These are phyloP conservation scores for Odontothrips loti DNA, from an alignment of 2,888 invertebrate species.

Conservation along the genomic window DNA sequence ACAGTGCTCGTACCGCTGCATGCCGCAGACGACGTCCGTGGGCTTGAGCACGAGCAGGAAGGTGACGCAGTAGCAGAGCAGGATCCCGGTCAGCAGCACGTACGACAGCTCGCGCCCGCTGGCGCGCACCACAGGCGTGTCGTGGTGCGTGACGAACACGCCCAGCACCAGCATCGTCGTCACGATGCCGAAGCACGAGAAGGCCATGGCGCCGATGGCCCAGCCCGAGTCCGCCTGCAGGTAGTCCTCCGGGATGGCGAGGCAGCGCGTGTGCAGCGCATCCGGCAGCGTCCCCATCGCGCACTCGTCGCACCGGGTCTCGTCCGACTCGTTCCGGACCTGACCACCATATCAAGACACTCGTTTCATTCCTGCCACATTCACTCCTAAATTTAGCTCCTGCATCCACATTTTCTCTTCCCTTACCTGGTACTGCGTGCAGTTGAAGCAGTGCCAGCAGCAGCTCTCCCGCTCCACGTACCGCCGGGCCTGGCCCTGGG, in stretches of 20 bases:
- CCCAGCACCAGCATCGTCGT: conserved; percentile 70
- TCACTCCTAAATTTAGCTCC: no score
- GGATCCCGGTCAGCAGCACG: conserved; percentile 82
- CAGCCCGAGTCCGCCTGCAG: conserved; percentile 77
- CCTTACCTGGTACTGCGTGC: conserved; percentile 77
- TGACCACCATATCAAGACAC: conserved; percentile 48
- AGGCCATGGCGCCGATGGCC: conserved; percentile 90
- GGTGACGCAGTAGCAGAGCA: conserved; percentile 88
- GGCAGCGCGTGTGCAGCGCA: conserved; percentile 35
- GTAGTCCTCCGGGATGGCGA: conserved; percentile 73
- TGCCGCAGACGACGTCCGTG: conserved; percentile 81
- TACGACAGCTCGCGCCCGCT: conserved; percentile 87
- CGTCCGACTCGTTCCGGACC: conserved; percentile 75
- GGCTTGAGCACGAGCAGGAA: conserved; percentile 85
- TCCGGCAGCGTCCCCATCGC: conserved; percentile 11
- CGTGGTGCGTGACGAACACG: conserved; percentile 80
- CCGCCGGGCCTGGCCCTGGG: conserved; percentile 83
- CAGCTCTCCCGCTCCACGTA: conserved; percentile 90
- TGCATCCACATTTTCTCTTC: no score
- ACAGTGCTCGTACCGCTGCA: conserved; percentile 64
- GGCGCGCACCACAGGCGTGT: conserved; percentile 95
- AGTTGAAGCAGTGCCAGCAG: conserved; percentile 92
- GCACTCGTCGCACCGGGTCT: conserved; percentile 63
- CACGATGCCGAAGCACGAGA: conserved; percentile 79
- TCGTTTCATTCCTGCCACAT: no score